Percentiles rank a stretch among this genome's conserved stretches.
Evolutionary conservation across 1,140 invertebrate genomes (phyloP).

Genomic region (Parasteatoda tepidariorum): DNA sequence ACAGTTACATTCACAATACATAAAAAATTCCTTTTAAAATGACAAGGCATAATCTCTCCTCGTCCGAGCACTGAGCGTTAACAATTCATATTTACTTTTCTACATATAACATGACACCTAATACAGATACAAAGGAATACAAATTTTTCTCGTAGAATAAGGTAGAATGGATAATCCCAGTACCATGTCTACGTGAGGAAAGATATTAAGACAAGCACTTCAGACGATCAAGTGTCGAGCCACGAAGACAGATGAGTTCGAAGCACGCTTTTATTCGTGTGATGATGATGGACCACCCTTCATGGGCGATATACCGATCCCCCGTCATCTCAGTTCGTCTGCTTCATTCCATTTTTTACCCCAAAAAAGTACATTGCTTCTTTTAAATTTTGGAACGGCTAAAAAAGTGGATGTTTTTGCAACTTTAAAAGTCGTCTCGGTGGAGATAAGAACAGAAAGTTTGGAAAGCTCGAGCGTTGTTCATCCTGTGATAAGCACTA

Average conservation of each 20-base stretch:
- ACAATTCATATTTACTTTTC: too few relatives aligned
- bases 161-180: background rate
- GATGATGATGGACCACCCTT: slow-evolving; percentile 25
- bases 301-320: background rate
- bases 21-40: too few relatives aligned
- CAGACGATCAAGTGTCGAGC: slow-evolving; percentile 1
- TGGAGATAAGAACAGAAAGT: background rate
- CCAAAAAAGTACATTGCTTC: background rate
- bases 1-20: too few relatives aligned
- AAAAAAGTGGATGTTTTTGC: background rate
- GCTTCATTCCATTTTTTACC: background rate
- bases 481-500: too few relatives aligned
- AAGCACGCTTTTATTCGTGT: background rate
- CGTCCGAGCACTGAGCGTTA: too few relatives aligned
- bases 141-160: too few relatives aligned
- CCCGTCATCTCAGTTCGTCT: background rate
- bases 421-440: background rate
- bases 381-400: background rate
- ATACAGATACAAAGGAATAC: too few relatives aligned
- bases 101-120: too few relatives aligned
- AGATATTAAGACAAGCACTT: slow-evolving; percentile 29
- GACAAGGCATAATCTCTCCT: too few relatives aligned
- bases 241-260: slow-evolving; percentile 1
- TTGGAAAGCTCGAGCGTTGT: too few relatives aligned
- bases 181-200: background rate